Evolutionary conservation across 2,113 vertebrate species (phyloP).

Genomic region (Calonectris borealis): DNA sequence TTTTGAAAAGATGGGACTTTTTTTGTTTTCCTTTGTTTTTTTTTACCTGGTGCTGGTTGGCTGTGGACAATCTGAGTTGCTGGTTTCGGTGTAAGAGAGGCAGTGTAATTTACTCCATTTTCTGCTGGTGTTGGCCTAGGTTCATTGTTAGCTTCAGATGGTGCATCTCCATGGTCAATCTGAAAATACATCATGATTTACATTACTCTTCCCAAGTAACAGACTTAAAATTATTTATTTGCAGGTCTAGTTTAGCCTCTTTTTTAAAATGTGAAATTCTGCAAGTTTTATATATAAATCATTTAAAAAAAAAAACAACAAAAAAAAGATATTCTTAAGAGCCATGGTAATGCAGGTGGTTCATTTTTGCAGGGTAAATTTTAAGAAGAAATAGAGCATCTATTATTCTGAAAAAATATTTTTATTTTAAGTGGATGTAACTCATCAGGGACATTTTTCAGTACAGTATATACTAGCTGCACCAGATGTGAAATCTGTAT

Average conservation of each 20-base stretch:
- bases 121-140: conserved; percentile 83
- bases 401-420: background rate
- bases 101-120: conserved; percentile 87
- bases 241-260: background rate
- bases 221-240: background rate
- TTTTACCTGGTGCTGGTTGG: conserved; percentile 87
- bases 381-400: background rate
- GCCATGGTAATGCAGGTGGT: background rate
- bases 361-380: background rate
- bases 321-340: background rate
- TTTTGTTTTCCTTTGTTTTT: background rate
- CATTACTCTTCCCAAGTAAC: background rate
- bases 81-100: conserved; percentile 84
- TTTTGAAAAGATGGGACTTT: background rate
- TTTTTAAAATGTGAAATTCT: background rate
- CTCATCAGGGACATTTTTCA: conserved; percentile 5
- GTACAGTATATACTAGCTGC: background rate
- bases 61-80: conserved; percentile 83
- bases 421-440: background rate
- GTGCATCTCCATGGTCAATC: conserved; percentile 85
- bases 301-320: background rate
- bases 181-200: conserved; percentile 46
- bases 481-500: background rate
- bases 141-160: conserved; percentile 83
- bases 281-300: background rate